phyloP scores from a whole-genome alignment of 2,113 vertebrate genomes.

The Gavialis gangeticus region DNA sequence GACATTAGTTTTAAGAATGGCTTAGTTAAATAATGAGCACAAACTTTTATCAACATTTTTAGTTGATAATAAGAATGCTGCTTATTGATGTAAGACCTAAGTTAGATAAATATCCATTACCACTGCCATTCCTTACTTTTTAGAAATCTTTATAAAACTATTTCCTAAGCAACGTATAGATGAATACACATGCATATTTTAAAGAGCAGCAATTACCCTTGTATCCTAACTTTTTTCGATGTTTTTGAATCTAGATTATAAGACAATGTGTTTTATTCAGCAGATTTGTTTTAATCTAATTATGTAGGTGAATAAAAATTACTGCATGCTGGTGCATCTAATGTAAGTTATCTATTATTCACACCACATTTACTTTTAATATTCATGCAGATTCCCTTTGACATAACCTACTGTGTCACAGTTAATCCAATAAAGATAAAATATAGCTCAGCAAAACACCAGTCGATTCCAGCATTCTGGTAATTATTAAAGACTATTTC shows the following conservation, averaged over 20 bases:
- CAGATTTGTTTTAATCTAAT: conserved; percentile 86
- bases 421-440: conserved; percentile 90
- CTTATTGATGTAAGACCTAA: conserved; percentile 11
- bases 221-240: conserved; percentile 66
- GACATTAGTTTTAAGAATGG: neutral
- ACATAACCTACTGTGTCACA: conserved; percentile 88
- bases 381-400: conserved; percentile 87
- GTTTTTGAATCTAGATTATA: conserved; percentile 74
- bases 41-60: neutral
- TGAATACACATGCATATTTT: conserved; percentile 1
- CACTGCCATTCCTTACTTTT: neutral
- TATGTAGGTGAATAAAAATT: conserved; percentile 86
- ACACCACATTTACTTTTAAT: conserved; percentile 89
- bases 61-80: conserved; percentile 23
- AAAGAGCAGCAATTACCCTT: conserved; percentile 54
- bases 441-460: conserved; percentile 85
- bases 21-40: neutral
- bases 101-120: conserved; percentile 19
- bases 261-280: conserved; percentile 82
- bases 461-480: conserved; percentile 83
- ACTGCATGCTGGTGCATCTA: conserved; percentile 83
- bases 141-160: conserved; percentile 28
- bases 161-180: neutral
- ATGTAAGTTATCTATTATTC: conserved; percentile 89
- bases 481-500: conserved; percentile 88